Percentiles rank a stretch among this genome's conserved stretches.
phyloP scores from a whole-genome alignment of 2,888 invertebrate species.

The Caenorhabditis sp. region DNA sequence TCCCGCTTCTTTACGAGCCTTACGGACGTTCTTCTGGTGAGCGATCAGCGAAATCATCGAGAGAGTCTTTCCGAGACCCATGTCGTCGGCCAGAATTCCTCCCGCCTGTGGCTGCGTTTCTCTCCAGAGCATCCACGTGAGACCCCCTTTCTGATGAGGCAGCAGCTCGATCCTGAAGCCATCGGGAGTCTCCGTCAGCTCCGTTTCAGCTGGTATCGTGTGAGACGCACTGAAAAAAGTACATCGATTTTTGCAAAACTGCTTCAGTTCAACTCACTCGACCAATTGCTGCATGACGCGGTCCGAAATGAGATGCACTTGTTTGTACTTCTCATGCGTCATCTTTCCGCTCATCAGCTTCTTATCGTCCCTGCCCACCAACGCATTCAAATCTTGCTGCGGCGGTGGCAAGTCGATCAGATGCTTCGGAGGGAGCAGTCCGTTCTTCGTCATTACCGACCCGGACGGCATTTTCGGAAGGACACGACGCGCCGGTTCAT shows the following conservation, averaged over 20 bases:
- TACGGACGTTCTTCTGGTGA: slow-evolving; percentile 75
- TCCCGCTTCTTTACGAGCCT: slow-evolving; percentile 50
- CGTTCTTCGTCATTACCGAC: slow-evolving; percentile 15
- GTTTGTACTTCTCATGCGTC: slow-evolving; percentile 68
- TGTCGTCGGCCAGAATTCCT: slow-evolving; percentile 86
- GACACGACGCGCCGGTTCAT: slow-evolving; percentile 10
- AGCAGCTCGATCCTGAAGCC: slow-evolving; percentile 72
- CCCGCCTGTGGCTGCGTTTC: slow-evolving; percentile 90
- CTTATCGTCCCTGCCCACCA: slow-evolving; percentile 59
- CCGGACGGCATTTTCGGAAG: slow-evolving; percentile 34
- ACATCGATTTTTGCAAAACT: no score
- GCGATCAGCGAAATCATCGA: slow-evolving; percentile 81
- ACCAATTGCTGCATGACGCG: slow-evolving; percentile 65
- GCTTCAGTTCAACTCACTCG: slow-evolving; percentile 64
- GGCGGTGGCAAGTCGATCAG: slow-evolving; percentile 30
- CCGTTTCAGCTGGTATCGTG: slow-evolving; percentile 63
- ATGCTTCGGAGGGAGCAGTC: slow-evolving; percentile 34
- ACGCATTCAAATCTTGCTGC: slow-evolving; percentile 19
- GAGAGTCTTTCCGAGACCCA: slow-evolving; percentile 82
- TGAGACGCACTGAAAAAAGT: slow-evolving; percentile 62
- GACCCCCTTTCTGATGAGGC: slow-evolving; percentile 82
- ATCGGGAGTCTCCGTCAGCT: slow-evolving; percentile 67
- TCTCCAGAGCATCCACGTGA: slow-evolving; percentile 91
- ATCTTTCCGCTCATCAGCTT: slow-evolving; percentile 75
- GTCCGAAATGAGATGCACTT: slow-evolving; percentile 64